Evolutionary conservation across 1,140 invertebrate species (phyloP), one percentile per base, ranked within the genome.

Genomic region (Drosophila nannoptera): DNA sequence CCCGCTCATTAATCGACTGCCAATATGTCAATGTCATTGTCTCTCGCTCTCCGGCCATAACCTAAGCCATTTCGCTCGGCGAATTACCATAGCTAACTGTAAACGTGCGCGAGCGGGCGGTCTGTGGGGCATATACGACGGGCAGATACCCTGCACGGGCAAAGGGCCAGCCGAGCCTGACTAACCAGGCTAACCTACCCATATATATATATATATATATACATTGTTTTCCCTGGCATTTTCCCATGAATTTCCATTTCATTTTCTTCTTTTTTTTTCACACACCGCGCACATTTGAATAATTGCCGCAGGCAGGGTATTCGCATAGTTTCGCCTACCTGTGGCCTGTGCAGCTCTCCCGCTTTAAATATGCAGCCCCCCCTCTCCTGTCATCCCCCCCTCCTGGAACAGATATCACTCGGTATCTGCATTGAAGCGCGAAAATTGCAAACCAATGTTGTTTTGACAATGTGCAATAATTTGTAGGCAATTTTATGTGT

Each of bases 371-470:
- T 11, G 12, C 33, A 7, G 9, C 22, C 33, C 22, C 22, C 22
- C 22, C 22, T 22, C 40, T n/a, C 38, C 9, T 22, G 22, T 42
- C 11, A 12, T 14, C 7, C 43, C 43, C 32, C 0, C 16, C 42
- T 36, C 33, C 9, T 5, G n/a, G n/a, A 7, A 7, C 40, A 43
- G 38, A n/a, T 62, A 74, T 73, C 66, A 62, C 32, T 77, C 62
- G 67, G 63, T 69, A 86, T 86, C 81, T 84, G 76, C 78, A 77
- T 84, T 80, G 78, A 84, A 83, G 78, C 78, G 78, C 80, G 81
- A 84, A 84, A 84, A 84, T 84, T 84, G 80, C 80, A 84, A 84
- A 84, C 81, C 80, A 84, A 84, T 84, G 80, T 84, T 84, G 78
- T 86, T 84, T 86, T 84, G 77, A 80, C 81, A 84, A 84, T 84